These are phyloP conservation scores for Drosophila maculinotata DNA, from an alignment of 2,888 invertebrate genomes.

Conservation along the genomic window DNA sequence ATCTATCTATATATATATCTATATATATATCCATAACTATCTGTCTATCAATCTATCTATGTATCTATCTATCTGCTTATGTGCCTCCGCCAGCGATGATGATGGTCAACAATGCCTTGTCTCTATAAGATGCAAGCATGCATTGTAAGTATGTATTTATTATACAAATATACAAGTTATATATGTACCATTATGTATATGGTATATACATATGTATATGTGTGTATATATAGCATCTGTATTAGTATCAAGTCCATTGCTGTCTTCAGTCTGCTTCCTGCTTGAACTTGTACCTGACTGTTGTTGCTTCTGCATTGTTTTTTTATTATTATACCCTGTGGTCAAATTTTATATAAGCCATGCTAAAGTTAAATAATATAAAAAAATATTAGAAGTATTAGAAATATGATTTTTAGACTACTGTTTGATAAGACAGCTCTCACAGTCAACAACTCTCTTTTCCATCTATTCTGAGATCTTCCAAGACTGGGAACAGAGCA, in stretches of 20 bases:
- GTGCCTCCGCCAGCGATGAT: constrained; percentile 43
- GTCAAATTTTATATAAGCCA: too few species aligned
- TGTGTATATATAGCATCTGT: too few species aligned
- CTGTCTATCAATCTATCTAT: constrained; percentile 68
- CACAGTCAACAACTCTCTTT: too few species aligned
- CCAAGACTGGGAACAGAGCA: too few species aligned
- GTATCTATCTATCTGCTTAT: constrained; percentile 48
- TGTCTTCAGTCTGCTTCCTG: constrained; percentile 27
- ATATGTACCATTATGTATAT: constrained; percentile 1
- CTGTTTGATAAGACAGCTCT: too few species aligned
- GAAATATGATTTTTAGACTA: too few species aligned
- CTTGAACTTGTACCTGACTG: constrained; percentile 1
- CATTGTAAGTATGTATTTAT: constrained; percentile 15
- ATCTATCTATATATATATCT: too few species aligned
- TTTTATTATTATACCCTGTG: constrained; percentile 7
- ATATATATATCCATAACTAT: constrained; percentile 46
- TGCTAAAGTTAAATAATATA: too few species aligned
- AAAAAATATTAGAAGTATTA: too few species aligned
- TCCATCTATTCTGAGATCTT: too few species aligned
- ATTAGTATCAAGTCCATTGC: too few species aligned
- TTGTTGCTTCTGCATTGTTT: constrained; percentile 11
- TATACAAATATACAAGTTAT: too few species aligned
- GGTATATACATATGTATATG: background rate
- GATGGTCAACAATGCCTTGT: constrained; percentile 42
- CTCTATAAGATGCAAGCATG: constrained; percentile 37